phyloP scores from a whole-genome alignment of 2,113 vertebrate species.

The Protomyctophum bolini region DNA sequence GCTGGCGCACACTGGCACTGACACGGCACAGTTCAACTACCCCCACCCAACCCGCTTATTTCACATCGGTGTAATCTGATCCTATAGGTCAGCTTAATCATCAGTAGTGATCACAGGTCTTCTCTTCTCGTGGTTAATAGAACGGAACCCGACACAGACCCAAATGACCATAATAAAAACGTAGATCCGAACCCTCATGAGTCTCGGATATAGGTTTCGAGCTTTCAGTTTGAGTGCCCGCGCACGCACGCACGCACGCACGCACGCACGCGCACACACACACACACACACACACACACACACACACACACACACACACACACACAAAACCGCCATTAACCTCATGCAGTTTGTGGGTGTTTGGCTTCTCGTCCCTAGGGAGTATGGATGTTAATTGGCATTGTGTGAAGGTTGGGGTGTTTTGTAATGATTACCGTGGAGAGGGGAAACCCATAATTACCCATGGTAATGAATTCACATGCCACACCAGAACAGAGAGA shows the following conservation, averaged over 20 bases:
- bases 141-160: too few relatives aligned
- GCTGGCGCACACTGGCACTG: too few relatives aligned
- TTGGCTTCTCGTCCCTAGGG: conserved; percentile 63
- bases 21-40: too few relatives aligned
- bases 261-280: neutral
- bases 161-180: too few relatives aligned
- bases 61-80: too few relatives aligned
- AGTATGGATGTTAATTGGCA: conserved; percentile 62
- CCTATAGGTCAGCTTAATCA: too few relatives aligned
- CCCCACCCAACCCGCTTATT: too few relatives aligned
- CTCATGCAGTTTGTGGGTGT: conserved; percentile 43
- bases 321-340: neutral
- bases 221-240: neutral
- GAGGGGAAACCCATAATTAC: conserved; percentile 73
- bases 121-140: too few relatives aligned
- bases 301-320: neutral
- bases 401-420: conserved; percentile 64
- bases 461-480: conserved; percentile 75
- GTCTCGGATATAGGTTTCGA: too few relatives aligned
- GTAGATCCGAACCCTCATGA: too few relatives aligned
- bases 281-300: neutral
- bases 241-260: too few relatives aligned
- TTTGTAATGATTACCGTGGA: conserved; percentile 78
- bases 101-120: too few relatives aligned
- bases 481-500: conserved; percentile 59